A percentile compares a stretch with the other conserved stretches of the same genome.
Conservation (phyloP, 2,113 vertebrate genomes). For the Athene noctua region DNA sequence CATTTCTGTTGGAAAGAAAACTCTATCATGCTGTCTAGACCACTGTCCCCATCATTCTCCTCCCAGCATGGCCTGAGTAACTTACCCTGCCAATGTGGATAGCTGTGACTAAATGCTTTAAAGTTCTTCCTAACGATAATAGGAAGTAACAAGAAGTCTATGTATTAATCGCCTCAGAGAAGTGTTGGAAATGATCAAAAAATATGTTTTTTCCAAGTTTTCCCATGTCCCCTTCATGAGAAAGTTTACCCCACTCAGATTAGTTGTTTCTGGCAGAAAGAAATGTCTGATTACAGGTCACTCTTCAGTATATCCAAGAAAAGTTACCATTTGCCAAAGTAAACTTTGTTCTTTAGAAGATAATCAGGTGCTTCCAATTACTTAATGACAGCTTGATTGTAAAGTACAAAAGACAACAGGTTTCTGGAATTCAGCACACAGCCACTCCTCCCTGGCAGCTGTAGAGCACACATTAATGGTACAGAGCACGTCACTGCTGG, state of each 20-base stretch:
- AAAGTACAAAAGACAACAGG: neutral
- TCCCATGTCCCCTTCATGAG: neutral
- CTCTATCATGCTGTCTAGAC: too few relatives aligned
- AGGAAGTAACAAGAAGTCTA: neutral
- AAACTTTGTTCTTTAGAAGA: neutral
- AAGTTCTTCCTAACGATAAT: neutral
- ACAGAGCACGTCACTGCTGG: neutral
- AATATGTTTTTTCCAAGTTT: neutral
- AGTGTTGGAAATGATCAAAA: neutral
- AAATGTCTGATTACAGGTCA: neutral
- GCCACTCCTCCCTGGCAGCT: neutral
- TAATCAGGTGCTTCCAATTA: neutral
- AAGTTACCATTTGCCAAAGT: neutral
- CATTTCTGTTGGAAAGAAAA: neutral
- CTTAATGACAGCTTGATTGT: neutral
- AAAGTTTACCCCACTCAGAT: neutral
- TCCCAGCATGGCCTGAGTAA: neutral
- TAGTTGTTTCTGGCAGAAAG: neutral
- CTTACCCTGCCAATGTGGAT: neutral
- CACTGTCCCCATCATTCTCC: neutral
- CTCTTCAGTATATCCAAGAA: neutral
- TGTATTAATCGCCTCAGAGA: neutral
- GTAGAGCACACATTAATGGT: accelerated
- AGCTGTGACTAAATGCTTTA: neutral
- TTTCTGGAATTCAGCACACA: neutral